phyloP scores from a whole-genome alignment of 2,888 invertebrate genomes.

The Orchesella flavescens region DNA sequence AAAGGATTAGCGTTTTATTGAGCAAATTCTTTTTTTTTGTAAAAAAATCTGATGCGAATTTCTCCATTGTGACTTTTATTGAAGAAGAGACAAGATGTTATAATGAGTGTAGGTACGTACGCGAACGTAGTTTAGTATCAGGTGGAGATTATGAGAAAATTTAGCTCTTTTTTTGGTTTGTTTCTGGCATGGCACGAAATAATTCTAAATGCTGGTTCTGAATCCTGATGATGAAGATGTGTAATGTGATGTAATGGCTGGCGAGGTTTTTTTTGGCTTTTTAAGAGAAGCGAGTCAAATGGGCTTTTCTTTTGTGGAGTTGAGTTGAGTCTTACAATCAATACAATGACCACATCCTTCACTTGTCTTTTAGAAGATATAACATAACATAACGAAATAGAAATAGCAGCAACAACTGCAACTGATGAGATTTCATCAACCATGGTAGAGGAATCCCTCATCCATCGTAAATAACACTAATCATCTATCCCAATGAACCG shows the following conservation, averaged over 20 bases:
- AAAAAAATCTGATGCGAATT: neutral
- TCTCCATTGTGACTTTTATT: neutral
- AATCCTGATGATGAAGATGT: too few species aligned
- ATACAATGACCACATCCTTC: slow-evolving; percentile 67
- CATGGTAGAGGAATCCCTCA: too few species aligned
- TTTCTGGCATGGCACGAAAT: neutral
- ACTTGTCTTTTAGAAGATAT: neutral
- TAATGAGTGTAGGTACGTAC: neutral
- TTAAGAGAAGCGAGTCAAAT: slow-evolving; percentile 66
- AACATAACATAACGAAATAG: too few species aligned
- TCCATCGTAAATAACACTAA: slow-evolving; percentile 2
- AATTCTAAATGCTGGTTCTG: neutral
- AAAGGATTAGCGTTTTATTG: neutral
- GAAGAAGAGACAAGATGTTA: too few species aligned
- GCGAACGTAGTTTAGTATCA: too few species aligned
- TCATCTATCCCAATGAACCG: slow-evolving; percentile 10
- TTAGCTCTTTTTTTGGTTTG: neutral
- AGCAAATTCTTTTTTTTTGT: neutral
- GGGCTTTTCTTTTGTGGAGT: slow-evolving; percentile 47
- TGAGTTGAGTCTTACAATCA: neutral
- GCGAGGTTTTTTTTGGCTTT: neutral
- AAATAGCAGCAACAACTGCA: too few species aligned
- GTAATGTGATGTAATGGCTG: neutral
- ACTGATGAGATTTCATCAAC: too few species aligned
- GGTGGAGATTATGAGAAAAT: slow-evolving; percentile 7